A percentile compares a stretch with the other conserved stretches of the same genome.
Conservation (phyloP, 2,888 invertebrate species). For the Galeopsomyia nigrocyanea region DNA sequence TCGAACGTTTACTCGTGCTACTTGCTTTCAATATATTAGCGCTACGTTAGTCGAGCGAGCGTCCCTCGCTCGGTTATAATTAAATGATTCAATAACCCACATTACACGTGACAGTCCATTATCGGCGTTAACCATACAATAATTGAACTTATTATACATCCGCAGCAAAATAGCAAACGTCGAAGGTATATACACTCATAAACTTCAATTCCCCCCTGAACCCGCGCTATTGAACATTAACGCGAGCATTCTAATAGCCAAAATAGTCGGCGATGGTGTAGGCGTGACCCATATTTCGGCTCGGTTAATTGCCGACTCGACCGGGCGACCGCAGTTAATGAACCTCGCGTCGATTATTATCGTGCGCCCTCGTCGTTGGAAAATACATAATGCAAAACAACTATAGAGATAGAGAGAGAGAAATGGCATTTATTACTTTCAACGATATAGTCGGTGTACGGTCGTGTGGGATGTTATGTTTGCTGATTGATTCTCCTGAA, state of each 20-base stretch:
- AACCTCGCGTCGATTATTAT: constrained; percentile 25
- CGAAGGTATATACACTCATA: background rate
- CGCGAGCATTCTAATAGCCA: too few relatives aligned
- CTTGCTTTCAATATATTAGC: too few relatives aligned
- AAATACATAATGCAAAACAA: constrained; percentile 31
- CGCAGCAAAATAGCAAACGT: too few relatives aligned
- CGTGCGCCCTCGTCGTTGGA: background rate
- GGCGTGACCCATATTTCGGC: constrained; percentile 13
- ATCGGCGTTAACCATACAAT: too few relatives aligned
- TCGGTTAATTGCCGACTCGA: constrained; percentile 27
- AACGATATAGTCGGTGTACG: background rate
- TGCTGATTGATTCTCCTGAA: constrained; percentile 23
- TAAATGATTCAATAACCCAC: background rate
- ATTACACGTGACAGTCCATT: background rate
- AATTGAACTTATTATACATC: too few relatives aligned
- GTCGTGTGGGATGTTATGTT: too few relatives aligned
- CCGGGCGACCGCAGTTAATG: constrained; percentile 28
- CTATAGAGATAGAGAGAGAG: background rate
- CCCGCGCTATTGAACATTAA: background rate
- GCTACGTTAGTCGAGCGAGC: too few relatives aligned
- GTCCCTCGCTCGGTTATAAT: too few relatives aligned
- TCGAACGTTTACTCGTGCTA: too few relatives aligned
- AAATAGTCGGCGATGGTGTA: background rate
- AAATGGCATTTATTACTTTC: background rate
- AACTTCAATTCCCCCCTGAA: background rate